Evolutionary conservation across 2,888 invertebrate species (phyloP).

Genomic region (Phytoseiulus persimilis): DNA sequence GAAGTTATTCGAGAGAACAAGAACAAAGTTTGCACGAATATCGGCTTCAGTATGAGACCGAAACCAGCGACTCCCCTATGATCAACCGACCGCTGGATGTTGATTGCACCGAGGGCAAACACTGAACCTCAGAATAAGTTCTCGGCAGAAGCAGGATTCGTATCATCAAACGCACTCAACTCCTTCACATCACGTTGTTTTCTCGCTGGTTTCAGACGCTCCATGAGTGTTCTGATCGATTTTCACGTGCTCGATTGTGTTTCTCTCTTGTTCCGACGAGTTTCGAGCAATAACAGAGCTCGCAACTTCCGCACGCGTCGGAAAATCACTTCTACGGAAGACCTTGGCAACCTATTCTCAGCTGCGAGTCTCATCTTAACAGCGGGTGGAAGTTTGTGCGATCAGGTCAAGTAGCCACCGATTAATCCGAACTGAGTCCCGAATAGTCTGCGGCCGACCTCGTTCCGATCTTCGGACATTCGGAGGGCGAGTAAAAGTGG

Average conservation of each 20-base stretch:
- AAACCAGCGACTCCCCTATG: not conserved
- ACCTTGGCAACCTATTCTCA: not conserved
- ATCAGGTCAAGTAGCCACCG: not conserved
- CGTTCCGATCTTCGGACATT: no score
- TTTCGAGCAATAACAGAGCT: not conserved
- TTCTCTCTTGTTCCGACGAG: not conserved
- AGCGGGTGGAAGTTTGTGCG: not conserved
- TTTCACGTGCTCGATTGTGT: no score
- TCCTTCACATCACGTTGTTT: not conserved
- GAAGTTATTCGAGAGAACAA: not conserved
- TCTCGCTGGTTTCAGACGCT: not conserved
- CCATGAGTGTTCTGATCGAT: no score
- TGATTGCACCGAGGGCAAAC: not conserved
- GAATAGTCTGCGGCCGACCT: not conserved
- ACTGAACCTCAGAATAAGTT: not conserved
- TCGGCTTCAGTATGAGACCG: not conserved
- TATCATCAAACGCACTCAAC: not conserved
- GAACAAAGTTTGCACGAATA: not conserved
- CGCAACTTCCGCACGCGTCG: not conserved
- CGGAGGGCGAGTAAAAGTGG: no score
- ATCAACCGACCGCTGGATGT: not conserved
- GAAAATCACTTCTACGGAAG: not conserved
- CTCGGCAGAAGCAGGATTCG: not conserved
- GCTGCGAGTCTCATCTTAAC: not conserved
- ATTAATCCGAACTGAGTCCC: not conserved